Conservation (phyloP, 1,140 invertebrate genomes). For the Metopolophium dirhodum region DNA sequence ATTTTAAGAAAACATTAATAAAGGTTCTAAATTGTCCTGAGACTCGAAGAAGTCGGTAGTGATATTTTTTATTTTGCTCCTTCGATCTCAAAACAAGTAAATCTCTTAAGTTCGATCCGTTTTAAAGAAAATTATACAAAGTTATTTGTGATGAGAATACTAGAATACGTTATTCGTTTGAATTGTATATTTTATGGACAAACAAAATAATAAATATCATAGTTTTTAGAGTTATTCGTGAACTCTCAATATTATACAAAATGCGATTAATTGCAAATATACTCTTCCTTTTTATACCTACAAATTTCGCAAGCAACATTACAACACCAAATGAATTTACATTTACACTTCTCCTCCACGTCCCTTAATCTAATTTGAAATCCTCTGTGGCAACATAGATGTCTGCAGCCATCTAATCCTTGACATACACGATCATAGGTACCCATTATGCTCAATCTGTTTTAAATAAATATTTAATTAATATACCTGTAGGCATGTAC, state of each 20-base stretch:
- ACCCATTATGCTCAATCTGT: constrained; percentile 80
- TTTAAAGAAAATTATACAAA: constrained; percentile 2
- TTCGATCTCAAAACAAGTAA: background rate
- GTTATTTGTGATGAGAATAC: constrained; percentile 1
- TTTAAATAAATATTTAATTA: constrained; percentile 60
- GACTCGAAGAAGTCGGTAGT: background rate
- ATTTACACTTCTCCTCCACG: constrained; percentile 89
- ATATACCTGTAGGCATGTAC: background rate
- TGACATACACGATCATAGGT: constrained; percentile 85
- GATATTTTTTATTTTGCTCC: background rate
- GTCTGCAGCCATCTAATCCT: constrained; percentile 80
- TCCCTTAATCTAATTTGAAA: constrained; percentile 87
- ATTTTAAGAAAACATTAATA: background rate
- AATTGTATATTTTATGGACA: background rate
- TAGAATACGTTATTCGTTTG: background rate
- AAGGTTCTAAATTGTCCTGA: background rate
- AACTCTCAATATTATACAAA: background rate
- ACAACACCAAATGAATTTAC: constrained; percentile 94
- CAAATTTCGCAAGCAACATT: constrained; percentile 87
- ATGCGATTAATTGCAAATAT: constrained; percentile 80
- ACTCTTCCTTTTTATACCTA: constrained; percentile 78
- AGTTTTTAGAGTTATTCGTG: background rate
- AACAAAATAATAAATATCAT: background rate
- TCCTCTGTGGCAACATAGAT: constrained; percentile 90
- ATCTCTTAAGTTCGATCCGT: background rate